Conservation (phyloP, 2,797 vertebrate species). For the Mallotus villosus region DNA sequence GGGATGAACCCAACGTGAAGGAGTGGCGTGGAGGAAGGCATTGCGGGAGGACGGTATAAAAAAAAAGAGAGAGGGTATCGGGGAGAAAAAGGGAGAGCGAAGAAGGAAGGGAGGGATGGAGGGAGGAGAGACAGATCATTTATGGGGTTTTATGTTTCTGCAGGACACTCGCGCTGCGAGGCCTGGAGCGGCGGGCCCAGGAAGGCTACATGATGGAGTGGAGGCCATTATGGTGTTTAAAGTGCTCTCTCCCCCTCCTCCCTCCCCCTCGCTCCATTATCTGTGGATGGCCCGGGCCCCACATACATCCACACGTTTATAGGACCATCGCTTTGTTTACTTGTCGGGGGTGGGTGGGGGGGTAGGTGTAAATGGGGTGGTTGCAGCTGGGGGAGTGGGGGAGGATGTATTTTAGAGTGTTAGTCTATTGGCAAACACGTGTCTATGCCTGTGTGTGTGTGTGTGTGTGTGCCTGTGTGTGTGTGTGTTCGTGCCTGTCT, state of each 20-base stretch:
- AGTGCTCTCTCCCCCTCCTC: constrained; percentile 35
- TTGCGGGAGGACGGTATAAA: constrained; percentile 16
- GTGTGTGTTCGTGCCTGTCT: background rate
- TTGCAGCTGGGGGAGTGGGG: background rate
- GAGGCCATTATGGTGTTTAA: constrained; percentile 52
- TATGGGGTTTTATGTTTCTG: constrained; percentile 66
- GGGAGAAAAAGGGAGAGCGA: constrained; percentile 14
- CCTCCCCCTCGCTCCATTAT: constrained; percentile 2
- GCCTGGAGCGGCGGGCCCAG: constrained; percentile 35
- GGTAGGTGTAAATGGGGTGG: background rate
- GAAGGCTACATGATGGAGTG: constrained; percentile 50
- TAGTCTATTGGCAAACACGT: constrained; percentile 11
- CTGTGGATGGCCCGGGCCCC: constrained; percentile 5
- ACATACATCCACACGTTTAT: constrained; percentile 25
- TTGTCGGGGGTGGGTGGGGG: constrained; percentile 10
- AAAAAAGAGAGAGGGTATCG: too few species aligned
- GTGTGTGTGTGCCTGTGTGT: background rate
- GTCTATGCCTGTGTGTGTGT: constrained; percentile 1
- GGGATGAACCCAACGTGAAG: background rate
- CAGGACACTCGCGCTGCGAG: constrained; percentile 18
- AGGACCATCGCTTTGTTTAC: background rate
- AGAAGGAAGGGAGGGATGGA: constrained; percentile 43
- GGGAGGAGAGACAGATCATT: constrained; percentile 64
- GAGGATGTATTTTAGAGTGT: constrained; percentile 13
- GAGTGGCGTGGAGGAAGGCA: background rate